A percentile compares a stretch with the other conserved stretches of the same genome.
Conservation (phyloP, 2,888 invertebrate species). For the Apotomis capreana region DNA sequence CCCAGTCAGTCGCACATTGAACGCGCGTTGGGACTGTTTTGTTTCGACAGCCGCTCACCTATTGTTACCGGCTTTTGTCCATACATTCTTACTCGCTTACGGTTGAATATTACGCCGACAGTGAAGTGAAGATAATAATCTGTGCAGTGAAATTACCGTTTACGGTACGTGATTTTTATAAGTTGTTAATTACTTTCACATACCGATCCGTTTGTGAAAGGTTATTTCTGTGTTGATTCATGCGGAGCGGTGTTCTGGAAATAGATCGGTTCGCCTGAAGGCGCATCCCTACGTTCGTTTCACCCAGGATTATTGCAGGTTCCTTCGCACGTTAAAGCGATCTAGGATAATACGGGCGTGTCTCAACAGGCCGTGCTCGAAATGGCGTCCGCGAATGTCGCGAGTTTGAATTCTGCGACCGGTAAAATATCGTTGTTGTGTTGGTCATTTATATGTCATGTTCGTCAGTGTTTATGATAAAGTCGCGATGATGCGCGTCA, state of each 20-base stretch:
- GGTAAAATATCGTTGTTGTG: conserved; percentile 68
- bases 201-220: conserved; percentile 77
- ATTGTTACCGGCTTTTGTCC: conserved; percentile 75
- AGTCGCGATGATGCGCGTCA: conserved; percentile 19
- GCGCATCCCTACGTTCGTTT: conserved; percentile 73
- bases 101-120: conserved; percentile 63
- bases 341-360: conserved; percentile 66
- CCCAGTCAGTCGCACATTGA: conserved; percentile 74
- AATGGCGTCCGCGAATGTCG: conserved; percentile 78
- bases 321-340: conserved; percentile 47
- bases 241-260: conserved; percentile 81
- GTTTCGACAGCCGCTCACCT: conserved; percentile 59
- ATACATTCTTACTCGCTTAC: conserved; percentile 61
- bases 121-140: conserved; percentile 70
- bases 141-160: conserved; percentile 78
- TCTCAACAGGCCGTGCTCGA: conserved; percentile 67
- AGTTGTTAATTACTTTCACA: conserved; percentile 72
- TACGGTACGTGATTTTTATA: conserved; percentile 77
- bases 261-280: conserved; percentile 76
- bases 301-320: conserved; percentile 68
- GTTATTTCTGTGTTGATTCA: conserved; percentile 83
- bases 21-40: conserved; percentile 71
- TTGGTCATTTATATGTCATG: conserved; percentile 45
- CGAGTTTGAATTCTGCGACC: conserved; percentile 77
- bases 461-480: conserved; percentile 47